These are phyloP conservation scores for Columba livia DNA, from an alignment of 2,113 vertebrate species.

Conservation along the genomic window DNA sequence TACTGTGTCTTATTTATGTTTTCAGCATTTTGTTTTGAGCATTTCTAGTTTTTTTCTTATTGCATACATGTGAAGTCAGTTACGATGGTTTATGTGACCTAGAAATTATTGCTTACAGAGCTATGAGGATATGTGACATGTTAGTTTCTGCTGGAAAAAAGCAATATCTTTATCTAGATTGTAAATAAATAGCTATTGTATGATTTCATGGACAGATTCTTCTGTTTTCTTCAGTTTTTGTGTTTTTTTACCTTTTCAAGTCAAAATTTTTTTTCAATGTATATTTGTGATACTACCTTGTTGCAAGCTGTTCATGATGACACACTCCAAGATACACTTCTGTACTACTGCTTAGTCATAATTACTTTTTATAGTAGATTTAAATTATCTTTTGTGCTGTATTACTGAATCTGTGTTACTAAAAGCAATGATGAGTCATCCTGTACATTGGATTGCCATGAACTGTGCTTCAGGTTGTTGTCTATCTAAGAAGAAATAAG, in stretches of 20 bases:
- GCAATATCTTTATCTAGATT: not conserved
- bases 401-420: not conserved
- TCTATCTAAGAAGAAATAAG: not conserved
- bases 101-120: not conserved
- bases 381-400: not conserved
- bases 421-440: not conserved
- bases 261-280: not conserved
- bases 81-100: not conserved
- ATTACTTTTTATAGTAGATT: not conserved
- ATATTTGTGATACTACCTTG: not conserved
- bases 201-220: not conserved
- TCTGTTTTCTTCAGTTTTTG: not conserved
- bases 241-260: not conserved
- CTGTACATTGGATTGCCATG: not conserved
- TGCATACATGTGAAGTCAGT: accelerated
- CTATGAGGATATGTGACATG: not conserved
- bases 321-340: not conserved
- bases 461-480: not conserved
- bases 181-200: not conserved
- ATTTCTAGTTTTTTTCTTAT: not conserved
- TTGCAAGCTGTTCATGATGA: not conserved
- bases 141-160: not conserved
- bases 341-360: not conserved
- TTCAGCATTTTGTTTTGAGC: not conserved
- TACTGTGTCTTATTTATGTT: not conserved